Evolutionary conservation across 1,140 invertebrate genomes (phyloP).

Genomic region (Thaumetopoea pityocampa): DNA sequence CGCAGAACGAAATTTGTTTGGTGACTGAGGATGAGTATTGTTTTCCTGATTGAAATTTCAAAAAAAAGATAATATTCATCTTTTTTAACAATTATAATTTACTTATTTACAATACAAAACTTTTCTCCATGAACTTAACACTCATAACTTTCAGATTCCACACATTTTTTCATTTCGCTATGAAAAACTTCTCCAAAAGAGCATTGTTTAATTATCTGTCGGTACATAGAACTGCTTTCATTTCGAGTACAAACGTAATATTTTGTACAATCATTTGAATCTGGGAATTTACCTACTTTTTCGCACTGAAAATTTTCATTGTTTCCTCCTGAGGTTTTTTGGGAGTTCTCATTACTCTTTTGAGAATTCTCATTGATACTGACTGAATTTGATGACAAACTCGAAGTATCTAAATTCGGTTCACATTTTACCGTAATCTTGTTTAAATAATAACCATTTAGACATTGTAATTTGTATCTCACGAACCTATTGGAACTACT

Average conservation of each 20-base stretch:
- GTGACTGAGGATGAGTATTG: too few relatives aligned
- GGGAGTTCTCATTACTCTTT: slow-evolving; percentile 21
- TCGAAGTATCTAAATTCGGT: slow-evolving; percentile 13
- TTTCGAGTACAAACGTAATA: slow-evolving; percentile 52
- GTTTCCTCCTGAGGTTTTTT: slow-evolving; percentile 15
- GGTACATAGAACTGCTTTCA: slow-evolving; percentile 35
- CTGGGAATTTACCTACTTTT: slow-evolving; percentile 48
- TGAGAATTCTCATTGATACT: slow-evolving; percentile 27
- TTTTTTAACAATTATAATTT: too few relatives aligned
- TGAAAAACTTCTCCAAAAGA: slow-evolving; percentile 51
- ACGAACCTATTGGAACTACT: slow-evolving; percentile 28
- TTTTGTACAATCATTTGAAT: slow-evolving; percentile 43
- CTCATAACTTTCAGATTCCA: slow-evolving; percentile 51
- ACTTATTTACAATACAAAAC: too few relatives aligned
- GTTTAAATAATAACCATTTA: slow-evolving; percentile 46
- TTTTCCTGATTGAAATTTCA: too few relatives aligned
- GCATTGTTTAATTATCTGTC: slow-evolving; percentile 46
- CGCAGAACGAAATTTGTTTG: too few relatives aligned
- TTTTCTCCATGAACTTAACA: slow-evolving; percentile 22
- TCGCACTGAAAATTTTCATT: slow-evolving; percentile 38
- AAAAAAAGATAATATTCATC: too few relatives aligned
- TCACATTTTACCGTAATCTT: slow-evolving; percentile 35
- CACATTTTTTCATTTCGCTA: slow-evolving; percentile 49
- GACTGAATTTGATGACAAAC: slow-evolving; percentile 15
- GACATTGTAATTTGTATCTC: slow-evolving; percentile 55